Percentiles rank a stretch among this genome's conserved stretches.
Evolutionary conservation across 1,140 invertebrate species (phyloP).

Genomic region (Agrilus planipennis): DNA sequence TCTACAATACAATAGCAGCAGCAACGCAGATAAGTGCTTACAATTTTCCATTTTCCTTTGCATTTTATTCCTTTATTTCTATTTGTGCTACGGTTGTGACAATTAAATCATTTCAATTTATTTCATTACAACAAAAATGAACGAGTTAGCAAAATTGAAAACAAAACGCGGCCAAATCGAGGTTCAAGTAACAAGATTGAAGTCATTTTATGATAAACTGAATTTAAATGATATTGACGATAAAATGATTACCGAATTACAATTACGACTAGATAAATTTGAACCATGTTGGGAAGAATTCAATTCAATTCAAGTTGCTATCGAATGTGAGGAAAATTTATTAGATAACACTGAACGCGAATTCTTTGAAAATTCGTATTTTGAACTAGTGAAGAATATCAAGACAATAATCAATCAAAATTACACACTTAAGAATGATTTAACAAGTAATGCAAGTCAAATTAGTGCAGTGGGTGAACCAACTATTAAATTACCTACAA

Average conservation of each 20-base stretch:
- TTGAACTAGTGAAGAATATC: not conserved
- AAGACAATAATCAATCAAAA: not conserved
- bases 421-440: too few species aligned
- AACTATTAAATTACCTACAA: conserved; percentile 7
- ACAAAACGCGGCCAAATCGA: not conserved
- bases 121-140: too few species aligned
- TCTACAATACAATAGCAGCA: too few species aligned
- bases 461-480: not conserved
- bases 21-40: too few species aligned
- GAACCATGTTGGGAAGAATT: not conserved
- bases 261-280: not conserved
- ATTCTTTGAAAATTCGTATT: not conserved
- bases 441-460: too few species aligned
- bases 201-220: not conserved
- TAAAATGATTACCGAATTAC: not conserved
- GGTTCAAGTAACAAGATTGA: not conserved
- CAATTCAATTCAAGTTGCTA: not conserved
- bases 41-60: too few species aligned
- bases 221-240: not conserved
- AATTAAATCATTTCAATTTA: too few species aligned
- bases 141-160: too few species aligned
- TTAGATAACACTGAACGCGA: not conserved
- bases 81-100: too few species aligned
- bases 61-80: too few species aligned
- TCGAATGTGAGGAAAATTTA: not conserved